Conservation (phyloP, 2,113 vertebrate genomes). For the Eira barbara region DNA sequence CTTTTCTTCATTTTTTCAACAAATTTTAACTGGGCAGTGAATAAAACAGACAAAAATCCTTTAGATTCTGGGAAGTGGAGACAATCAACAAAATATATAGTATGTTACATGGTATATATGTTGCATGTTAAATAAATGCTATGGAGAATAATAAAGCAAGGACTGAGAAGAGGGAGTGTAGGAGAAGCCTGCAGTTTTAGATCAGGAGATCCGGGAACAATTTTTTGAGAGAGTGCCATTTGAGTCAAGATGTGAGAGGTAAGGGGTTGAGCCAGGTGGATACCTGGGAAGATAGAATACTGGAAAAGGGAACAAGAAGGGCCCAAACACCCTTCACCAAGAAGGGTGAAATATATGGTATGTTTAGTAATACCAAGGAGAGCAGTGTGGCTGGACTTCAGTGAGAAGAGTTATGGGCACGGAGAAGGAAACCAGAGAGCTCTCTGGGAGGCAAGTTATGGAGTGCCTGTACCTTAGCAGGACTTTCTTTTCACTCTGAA, state of each 20-base stretch:
- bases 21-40: not conserved
- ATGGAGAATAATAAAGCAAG: not conserved
- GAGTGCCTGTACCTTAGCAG: not conserved
- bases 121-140: not conserved
- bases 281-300: not conserved
- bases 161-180: not conserved
- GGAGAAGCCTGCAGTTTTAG: not conserved
- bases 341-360: accelerated
- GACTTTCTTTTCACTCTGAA: not conserved
- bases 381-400: too few relatives aligned
- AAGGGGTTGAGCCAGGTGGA: not conserved
- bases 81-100: not conserved
- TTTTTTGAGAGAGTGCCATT: not conserved
- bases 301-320: not conserved
- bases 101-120: not conserved
- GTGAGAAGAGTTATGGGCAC: not conserved
- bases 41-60: not conserved
- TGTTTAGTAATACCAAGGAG: not conserved
- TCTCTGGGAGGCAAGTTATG: not conserved
- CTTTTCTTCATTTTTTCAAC: not conserved
- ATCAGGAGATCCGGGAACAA: not conserved
- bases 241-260: not conserved
- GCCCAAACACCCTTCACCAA: not conserved
- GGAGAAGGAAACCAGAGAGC: not conserved
- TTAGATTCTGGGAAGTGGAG: not conserved